A percentile compares a stretch with the other conserved stretches of the same genome.
Evolutionary conservation across 2,113 vertebrate species (phyloP).

Genomic region (Triplophysa dalaica): DNA sequence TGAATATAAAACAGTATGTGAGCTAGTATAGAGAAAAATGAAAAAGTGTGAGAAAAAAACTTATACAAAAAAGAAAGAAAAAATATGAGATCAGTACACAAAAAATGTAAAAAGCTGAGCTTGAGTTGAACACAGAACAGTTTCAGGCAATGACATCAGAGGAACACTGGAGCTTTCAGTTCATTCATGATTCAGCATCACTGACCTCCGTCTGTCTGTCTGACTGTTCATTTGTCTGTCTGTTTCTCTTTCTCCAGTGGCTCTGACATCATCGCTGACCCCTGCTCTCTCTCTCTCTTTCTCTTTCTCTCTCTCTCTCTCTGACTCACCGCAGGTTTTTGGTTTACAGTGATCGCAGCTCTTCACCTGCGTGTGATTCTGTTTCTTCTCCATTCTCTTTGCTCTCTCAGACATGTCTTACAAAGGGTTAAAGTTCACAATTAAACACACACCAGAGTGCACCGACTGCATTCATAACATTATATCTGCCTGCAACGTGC

Average conservation of each 20-base stretch:
- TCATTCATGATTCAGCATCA: background rate
- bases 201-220: background rate
- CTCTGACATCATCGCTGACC: background rate
- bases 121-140: background rate
- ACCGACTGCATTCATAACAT: background rate
- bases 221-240: background rate
- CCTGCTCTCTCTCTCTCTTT: background rate
- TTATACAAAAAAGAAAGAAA: no score
- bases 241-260: background rate
- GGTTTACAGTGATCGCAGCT: constrained; percentile 60
- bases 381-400: constrained; percentile 44
- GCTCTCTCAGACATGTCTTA: constrained; percentile 67
- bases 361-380: constrained; percentile 61
- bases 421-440: constrained; percentile 27
- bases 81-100: no score
- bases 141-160: constrained; percentile 12
- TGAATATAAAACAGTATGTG: no score
- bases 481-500: background rate
- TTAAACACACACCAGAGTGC: constrained; percentile 34
- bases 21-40: no score
- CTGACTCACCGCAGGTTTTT: constrained; percentile 67
- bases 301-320: background rate
- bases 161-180: background rate
- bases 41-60: no score
- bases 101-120: background rate